Base-by-base conservation (phyloP, 2,888 invertebrate genomes). In the Heliconius aoede region DNA sequence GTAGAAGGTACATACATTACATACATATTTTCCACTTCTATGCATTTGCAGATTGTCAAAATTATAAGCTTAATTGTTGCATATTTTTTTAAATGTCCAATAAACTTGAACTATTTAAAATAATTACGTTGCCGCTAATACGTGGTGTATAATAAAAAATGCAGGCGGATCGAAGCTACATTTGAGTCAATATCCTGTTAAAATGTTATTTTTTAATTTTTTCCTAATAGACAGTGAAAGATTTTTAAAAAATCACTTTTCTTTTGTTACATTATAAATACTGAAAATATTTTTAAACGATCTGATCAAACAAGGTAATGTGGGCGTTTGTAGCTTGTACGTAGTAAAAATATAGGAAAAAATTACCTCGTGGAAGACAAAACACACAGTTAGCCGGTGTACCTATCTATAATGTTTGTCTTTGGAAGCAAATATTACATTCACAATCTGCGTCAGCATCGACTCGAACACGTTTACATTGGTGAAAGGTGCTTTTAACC, bases 371-470 rank as follows among this genome's bases (percentile, higher is more conserved):
- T 7, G 36, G 36, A 40, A 40, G 15, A 26, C 26, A 40, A 15
- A 65, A 65, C 15, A 24, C 18, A 32, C 64, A 11, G 3, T 65
- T 24, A 36, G 36, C 28, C 11, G 13, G 40, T 4, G 26, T 68
- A 21, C 28, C 36, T n/a, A n/a, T n/a, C 55, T 55, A 55, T 55
- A 72, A 36, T 72, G 58, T 26, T 72, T 69, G 69, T 30, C 69
- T 55, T 69, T 40, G 26, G 13, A 60, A 5, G 72, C 26, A 72
- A 60, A 60, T 60, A 72, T 72, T 68, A 71, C 32, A n/a, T n/a
- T n/a, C n/a, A 30, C 7, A 60, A n/a, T 21, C 36, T 72, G 55
- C 30, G 30, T 69, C 55, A 69, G 58, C 58, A 26, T n/a, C 26
- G 60, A 36, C 32, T 60, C 26, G 32, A 60, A 72, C 26, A 5